These are phyloP conservation scores for Drosophila subsilvestris DNA, from an alignment of 2,888 invertebrate genomes.

Conservation along the genomic window DNA sequence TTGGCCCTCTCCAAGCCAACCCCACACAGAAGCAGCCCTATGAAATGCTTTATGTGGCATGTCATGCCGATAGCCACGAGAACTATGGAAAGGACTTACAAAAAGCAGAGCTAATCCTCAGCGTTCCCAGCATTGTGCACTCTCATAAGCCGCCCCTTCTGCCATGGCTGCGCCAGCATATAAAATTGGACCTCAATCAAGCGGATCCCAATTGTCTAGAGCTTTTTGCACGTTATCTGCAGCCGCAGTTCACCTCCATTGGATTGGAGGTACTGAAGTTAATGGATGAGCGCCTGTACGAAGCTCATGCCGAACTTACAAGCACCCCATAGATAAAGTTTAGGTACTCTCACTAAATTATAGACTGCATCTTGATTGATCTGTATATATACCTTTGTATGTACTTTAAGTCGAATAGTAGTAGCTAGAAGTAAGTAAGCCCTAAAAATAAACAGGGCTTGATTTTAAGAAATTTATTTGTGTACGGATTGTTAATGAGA, in stretches of 20 bases:
- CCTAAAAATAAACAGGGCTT: not conserved
- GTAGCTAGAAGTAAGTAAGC: too few relatives aligned
- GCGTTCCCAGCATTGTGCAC: conserved; percentile 95
- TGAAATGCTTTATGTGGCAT: conserved; percentile 90
- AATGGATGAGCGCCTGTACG: conserved; percentile 86
- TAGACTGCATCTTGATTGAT: too few relatives aligned
- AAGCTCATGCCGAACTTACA: not conserved
- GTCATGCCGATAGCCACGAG: conserved; percentile 59
- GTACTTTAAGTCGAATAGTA: not conserved
- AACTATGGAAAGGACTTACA: conserved; percentile 73
- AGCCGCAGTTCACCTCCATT: conserved; percentile 92
- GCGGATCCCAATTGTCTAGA: conserved; percentile 88
- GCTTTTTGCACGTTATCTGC: conserved; percentile 95
- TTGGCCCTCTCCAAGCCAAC: conserved; percentile 86
- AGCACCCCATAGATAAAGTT: not conserved
- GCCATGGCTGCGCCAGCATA: conserved; percentile 84
- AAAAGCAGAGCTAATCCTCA: conserved; percentile 88
- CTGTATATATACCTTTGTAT: not conserved
- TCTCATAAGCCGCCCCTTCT: conserved; percentile 97
- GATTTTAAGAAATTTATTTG: conserved; percentile 71
- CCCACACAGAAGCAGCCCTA: conserved; percentile 91
- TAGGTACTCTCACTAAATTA: too few relatives aligned
- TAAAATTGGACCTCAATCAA: conserved; percentile 83
- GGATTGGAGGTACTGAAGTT: conserved; percentile 94
- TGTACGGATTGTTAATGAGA: conserved; percentile 76